Percentiles rank a stretch among this genome's conserved stretches.
Conservation (phyloP, 2,888 invertebrate genomes). For the Autographa pulchrina region DNA sequence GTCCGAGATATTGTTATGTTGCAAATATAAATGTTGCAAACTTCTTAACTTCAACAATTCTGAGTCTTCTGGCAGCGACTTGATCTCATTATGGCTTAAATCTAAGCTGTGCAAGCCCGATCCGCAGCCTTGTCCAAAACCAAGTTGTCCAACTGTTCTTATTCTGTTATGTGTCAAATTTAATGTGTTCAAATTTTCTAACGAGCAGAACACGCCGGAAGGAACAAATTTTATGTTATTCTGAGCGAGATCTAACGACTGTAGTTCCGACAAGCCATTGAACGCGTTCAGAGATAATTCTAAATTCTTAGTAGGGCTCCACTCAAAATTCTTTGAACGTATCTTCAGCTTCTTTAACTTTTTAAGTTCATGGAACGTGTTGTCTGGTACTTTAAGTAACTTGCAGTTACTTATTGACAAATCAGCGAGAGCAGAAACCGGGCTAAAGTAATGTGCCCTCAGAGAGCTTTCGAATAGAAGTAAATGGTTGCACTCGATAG, state of each 20-base stretch:
- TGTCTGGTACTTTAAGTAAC: conserved; percentile 92
- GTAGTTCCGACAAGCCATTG: conserved; percentile 94
- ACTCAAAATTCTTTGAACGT: conserved; percentile 94
- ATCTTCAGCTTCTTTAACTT: conserved; percentile 94
- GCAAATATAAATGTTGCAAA: conserved; percentile 94
- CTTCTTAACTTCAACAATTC: conserved; percentile 93
- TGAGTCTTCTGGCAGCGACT: conserved; percentile 92
- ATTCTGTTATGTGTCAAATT: conserved; percentile 96
- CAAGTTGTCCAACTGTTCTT: conserved; percentile 93
- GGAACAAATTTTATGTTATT: conserved; percentile 95
- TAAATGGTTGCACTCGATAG: conserved; percentile 94
- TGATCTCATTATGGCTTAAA: conserved; percentile 94
- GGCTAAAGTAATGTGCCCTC: conserved; percentile 92
- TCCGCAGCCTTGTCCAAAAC: conserved; percentile 91
- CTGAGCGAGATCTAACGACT: conserved; percentile 94
- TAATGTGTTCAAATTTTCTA: conserved; percentile 94
- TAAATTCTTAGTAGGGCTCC: conserved; percentile 93
- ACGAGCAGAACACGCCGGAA: conserved; percentile 93
- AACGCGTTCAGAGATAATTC: conserved; percentile 93
- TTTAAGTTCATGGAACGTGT: conserved; percentile 94
- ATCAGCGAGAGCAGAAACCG: conserved; percentile 93
- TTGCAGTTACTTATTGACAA: conserved; percentile 94
- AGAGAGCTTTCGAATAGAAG: conserved; percentile 94
- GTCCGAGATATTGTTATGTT: conserved; percentile 95
- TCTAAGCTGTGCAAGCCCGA: conserved; percentile 94